Base-by-base conservation (phyloP, 1,140 invertebrate species). In the Homalodisca vitripennis region DNA sequence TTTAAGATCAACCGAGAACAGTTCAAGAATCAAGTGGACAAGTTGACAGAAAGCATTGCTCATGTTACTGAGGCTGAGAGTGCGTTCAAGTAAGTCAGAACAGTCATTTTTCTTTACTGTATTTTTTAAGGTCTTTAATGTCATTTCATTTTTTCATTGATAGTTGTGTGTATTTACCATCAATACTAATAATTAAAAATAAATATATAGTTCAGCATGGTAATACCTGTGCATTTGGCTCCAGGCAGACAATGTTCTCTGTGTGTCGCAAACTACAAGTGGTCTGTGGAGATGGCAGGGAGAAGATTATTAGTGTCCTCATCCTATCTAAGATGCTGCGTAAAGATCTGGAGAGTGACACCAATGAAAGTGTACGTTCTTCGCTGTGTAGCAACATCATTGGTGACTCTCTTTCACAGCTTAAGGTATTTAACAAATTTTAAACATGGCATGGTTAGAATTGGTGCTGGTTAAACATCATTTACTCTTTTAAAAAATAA, bases 281-380 rank as follows among this genome's bases (percentile, higher is more conserved):
- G 66, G 80, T 94, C 72, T 92, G 93, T 75, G 88, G 89, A 64
- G 85, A 89, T 73, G 88, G 90, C 72, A 83, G 91, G n/a, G 92
- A 95, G 74, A 85, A 87, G 71, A 84, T 90, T 46, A 83, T 93
- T 22, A 92, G 92, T 76, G 88, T 90, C 17, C 83, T 94, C 55
- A 86, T 87, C 67, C 92, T 95, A 79, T 88, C 89, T 20, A 93
- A 91, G 78, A 87, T 85, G 66, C 82, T 95, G n/a, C 84, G 84
- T 63, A 85, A 86, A 70, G 88, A 90, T 74, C 81, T 91, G 12
- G 86, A 89, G 75, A 83, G 85, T 68, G 84, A 82, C 75, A 26
- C 55, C n/a, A 74, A 80, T 14, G 76, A 81, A 31, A 76, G 57
- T 20, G 71, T 75, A 0, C 73, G 26, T 1, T 32, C 57, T 29